phyloP scores from a whole-genome alignment of 2,797 vertebrate species.

The Falco rusticolus region DNA sequence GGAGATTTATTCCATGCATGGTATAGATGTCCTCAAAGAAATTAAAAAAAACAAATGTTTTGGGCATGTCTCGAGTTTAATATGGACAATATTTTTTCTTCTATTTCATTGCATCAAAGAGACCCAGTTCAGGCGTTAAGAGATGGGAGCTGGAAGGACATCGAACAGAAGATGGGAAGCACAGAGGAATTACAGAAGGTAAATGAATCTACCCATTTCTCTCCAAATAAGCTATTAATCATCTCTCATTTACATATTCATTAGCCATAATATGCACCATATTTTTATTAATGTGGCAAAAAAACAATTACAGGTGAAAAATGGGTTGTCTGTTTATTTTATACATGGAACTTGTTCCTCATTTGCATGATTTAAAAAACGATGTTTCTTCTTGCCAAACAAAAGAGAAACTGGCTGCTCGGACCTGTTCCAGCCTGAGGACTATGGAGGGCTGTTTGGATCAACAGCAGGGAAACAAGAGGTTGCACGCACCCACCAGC shows the following conservation, averaged over 20 bases:
- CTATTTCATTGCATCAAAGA: background rate
- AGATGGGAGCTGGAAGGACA: background rate
- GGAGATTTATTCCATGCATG: background rate
- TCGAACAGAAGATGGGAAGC: background rate
- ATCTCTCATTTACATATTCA: conserved; percentile 54
- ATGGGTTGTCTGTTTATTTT: conserved; percentile 30
- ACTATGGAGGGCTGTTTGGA: background rate
- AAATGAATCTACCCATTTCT: conserved; percentile 35
- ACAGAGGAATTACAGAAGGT: background rate
- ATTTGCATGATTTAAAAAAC: conserved; percentile 28
- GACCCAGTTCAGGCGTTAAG: background rate
- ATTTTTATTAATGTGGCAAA: conserved; percentile 46
- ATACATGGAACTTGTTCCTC: background rate
- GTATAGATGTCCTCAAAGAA: background rate
- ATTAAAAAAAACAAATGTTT: background rate
- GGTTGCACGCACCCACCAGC: background rate
- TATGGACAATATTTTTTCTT: background rate
- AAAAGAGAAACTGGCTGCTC: background rate
- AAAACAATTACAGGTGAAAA: conserved; percentile 61
- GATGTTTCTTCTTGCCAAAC: background rate
- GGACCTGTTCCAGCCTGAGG: background rate
- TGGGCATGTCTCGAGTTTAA: background rate
- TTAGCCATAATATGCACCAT: conserved; percentile 27
- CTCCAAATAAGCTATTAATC: conserved; percentile 50
- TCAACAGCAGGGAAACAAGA: background rate